Evolutionary conservation across 1,140 invertebrate genomes (phyloP).

Genomic region (Ptiloglossa arizonensis): DNA sequence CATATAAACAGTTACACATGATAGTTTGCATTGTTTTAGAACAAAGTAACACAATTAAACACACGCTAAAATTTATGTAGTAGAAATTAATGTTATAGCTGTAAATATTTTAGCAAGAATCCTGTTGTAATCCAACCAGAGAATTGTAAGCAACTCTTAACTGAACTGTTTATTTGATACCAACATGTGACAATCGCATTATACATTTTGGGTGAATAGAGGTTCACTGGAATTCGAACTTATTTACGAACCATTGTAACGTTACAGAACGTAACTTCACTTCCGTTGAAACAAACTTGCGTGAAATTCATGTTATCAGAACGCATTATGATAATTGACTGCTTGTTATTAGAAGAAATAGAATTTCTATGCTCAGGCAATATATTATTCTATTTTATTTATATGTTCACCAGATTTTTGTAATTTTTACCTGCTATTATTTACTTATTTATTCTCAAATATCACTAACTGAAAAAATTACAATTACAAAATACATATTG

Average conservation of each 20-base stretch:
- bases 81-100: too few relatives aligned
- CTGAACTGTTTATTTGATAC: slow-evolving; percentile 44
- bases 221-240: slow-evolving; percentile 43
- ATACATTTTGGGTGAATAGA: slow-evolving; percentile 49
- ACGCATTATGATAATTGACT: slow-evolving; percentile 52
- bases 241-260: slow-evolving; percentile 63
- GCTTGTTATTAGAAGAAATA: slow-evolving; percentile 31
- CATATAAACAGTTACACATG: too few relatives aligned
- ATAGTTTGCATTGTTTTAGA: neutral
- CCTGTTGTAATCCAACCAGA: too few relatives aligned
- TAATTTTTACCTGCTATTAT: neutral
- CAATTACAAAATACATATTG: too few relatives aligned
- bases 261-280: slow-evolving; percentile 53
- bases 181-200: slow-evolving; percentile 48
- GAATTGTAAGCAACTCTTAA: slow-evolving; percentile 38
- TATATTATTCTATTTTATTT: slow-evolving; percentile 5
- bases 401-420: neutral
- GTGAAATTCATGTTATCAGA: slow-evolving; percentile 45
- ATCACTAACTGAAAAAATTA: too few relatives aligned
- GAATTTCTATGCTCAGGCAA: slow-evolving; percentile 8
- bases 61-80: too few relatives aligned
- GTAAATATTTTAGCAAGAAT: too few relatives aligned
- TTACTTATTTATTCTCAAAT: too few relatives aligned
- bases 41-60: neutral
- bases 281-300: slow-evolving; percentile 46